Evolutionary conservation across 2,888 invertebrate genomes (phyloP).

Genomic region (Parnassius mnemosyne): DNA sequence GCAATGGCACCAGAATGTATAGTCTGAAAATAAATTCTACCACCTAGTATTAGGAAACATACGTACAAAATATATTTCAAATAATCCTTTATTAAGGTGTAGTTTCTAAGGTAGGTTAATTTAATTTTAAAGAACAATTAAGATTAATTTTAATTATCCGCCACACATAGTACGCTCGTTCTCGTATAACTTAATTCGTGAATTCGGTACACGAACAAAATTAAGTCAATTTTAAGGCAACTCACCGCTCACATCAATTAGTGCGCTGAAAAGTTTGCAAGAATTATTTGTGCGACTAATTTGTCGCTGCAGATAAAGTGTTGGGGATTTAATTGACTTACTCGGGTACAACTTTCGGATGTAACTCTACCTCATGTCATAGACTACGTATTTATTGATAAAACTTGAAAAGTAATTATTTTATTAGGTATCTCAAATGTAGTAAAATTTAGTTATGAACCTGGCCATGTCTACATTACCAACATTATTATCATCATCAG

Average conservation of each 20-base stretch:
- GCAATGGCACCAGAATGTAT: no score
- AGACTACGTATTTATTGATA: no score
- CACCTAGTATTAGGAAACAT: background rate
- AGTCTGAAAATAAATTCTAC: no score
- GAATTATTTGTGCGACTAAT: constrained; percentile 19
- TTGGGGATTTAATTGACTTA: constrained; percentile 1
- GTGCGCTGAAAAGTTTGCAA: constrained; percentile 13
- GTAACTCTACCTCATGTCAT: no score
- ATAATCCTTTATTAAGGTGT: background rate
- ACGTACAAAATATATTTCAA: background rate
- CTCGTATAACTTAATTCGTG: constrained; percentile 11
- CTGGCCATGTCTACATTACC: no score
- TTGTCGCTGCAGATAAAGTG: constrained; percentile 7
- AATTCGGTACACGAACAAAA: constrained; percentile 17
- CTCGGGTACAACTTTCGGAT: background rate
- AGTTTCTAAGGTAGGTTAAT: no score
- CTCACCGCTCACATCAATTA: constrained; percentile 19
- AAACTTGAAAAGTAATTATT: no score
- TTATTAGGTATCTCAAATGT: no score
- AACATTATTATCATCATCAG: no score
- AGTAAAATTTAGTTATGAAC: no score
- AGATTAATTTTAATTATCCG: background rate
- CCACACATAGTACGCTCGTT: constrained; percentile 1
- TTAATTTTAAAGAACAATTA: no score
- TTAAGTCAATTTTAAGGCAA: constrained; percentile 19